Percentiles rank a stretch among this genome's conserved stretches.
These are phyloP conservation scores for Beroe forskalii DNA, from an alignment of 37 sponge, comb jelly and placozoan genomes.

Conservation along the genomic window DNA sequence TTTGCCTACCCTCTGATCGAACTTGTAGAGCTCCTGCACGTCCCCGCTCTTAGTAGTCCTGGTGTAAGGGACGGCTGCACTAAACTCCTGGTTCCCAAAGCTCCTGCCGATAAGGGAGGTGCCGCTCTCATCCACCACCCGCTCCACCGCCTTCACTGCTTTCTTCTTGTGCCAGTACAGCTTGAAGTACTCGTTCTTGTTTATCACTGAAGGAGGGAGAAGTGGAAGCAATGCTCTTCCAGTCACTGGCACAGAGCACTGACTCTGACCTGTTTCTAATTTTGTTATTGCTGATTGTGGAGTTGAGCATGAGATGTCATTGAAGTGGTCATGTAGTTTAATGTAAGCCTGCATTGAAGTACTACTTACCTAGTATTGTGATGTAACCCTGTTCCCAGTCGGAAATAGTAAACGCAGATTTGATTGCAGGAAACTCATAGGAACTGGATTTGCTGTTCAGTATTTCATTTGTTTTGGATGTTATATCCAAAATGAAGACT, in stretches of 20 bases:
- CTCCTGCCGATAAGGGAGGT: neutral
- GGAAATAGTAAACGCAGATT: neutral
- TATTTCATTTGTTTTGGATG: neutral
- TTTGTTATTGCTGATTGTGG: no score
- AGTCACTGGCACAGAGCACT: neutral
- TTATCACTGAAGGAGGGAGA: no score
- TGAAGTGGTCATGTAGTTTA: no score
- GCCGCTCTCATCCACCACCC: neutral
- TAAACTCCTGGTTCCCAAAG: no score
- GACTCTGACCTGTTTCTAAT: no score
- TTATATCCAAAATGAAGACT: neutral
- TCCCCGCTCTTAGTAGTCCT: no score
- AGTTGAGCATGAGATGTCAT: no score
- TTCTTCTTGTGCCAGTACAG: neutral
- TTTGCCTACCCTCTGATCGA: no score
- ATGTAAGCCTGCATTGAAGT: no score
- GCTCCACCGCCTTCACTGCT: neutral
- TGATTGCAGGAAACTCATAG: neutral
- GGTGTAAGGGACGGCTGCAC: no score
- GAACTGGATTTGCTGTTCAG: neutral
- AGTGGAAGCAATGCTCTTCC: neutral
- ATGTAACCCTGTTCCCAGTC: neutral
- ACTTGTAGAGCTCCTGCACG: no score
- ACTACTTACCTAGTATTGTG: neutral
- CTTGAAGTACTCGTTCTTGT: slow-evolving; percentile 31